Evolutionary conservation across 2,797 vertebrate genomes (phyloP).

Genomic region (Gallirallus australis): DNA sequence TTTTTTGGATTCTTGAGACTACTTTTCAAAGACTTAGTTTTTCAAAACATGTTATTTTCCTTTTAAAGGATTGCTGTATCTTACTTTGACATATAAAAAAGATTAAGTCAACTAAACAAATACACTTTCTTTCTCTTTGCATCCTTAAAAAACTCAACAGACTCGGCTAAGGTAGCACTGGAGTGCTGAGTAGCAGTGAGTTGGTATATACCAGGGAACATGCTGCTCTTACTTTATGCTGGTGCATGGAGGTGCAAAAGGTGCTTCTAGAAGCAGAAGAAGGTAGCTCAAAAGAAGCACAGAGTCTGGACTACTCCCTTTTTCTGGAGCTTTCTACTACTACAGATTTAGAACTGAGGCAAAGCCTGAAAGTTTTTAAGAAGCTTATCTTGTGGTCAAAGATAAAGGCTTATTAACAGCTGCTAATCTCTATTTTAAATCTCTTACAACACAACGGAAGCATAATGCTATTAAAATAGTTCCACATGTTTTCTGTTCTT

Average conservation of each 20-base stretch:
- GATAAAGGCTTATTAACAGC: constrained; percentile 48
- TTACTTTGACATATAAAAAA: not conserved
- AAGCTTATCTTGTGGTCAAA: constrained; percentile 17
- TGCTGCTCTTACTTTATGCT: not conserved
- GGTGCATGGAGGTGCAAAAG: not conserved
- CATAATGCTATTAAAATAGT: not conserved
- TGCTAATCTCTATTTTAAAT: constrained; percentile 50
- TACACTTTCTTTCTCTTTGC: not conserved
- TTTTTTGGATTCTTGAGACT: not conserved
- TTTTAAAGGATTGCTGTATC: not conserved
- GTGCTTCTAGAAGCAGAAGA: not conserved
- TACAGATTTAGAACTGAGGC: not conserved
- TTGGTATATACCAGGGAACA: not conserved
- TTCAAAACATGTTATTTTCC: not conserved
- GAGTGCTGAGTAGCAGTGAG: not conserved
- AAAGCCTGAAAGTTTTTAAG: not conserved
- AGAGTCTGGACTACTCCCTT: not conserved
- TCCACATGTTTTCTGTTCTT: not conserved
- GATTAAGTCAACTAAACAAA: not conserved
- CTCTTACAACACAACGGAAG: not conserved
- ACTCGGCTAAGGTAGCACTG: not conserved
- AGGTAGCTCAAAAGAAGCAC: not conserved
- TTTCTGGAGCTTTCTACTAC: not conserved
- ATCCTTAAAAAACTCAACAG: fast-evolving
- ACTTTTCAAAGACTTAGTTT: not conserved